Conservation (phyloP, 2,888 invertebrate genomes). For the Micoletzkya japonica region DNA sequence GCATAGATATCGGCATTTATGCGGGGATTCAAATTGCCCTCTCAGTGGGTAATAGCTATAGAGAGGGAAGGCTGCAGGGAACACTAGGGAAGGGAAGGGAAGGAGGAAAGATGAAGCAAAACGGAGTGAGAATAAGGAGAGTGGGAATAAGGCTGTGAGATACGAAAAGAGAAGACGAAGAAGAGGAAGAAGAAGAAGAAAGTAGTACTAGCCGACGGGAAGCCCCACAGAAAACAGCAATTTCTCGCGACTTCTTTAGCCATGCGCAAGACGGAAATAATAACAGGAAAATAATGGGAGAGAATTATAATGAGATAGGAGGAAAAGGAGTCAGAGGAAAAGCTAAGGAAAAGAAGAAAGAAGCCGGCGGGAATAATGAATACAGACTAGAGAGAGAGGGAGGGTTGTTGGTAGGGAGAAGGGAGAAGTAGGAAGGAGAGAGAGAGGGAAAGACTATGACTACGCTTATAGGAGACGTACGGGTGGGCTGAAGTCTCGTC, state of each 20-base stretch:
- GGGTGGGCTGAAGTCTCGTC: not conserved
- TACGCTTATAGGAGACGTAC: not conserved
- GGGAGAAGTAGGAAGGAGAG: slow-evolving; percentile 17
- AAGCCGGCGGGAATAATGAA: not conserved
- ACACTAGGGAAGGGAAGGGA: not conserved
- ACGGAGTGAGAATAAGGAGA: not conserved
- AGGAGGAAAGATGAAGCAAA: not conserved
- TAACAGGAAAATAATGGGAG: not conserved
- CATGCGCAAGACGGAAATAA: no score
- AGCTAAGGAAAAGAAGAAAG: not conserved
- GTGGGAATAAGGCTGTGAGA: not conserved
- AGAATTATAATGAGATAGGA: not conserved
- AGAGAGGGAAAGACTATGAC: no score
- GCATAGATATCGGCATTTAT: not conserved
- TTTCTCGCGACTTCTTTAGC: no score
- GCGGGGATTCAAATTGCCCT: not conserved
- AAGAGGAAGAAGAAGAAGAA: no score
- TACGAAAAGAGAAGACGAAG: not conserved
- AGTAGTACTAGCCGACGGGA: no score
- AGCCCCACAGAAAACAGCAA: no score
- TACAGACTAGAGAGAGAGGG: not conserved
- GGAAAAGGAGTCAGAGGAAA: not conserved
- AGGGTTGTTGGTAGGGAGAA: not conserved
- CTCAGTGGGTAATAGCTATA: not conserved
- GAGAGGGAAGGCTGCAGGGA: not conserved